Evolutionary conservation across 2,797 vertebrate genomes (phyloP), one percentile per base, ranked within the genome.

Genomic region (Mycteria americana): DNA sequence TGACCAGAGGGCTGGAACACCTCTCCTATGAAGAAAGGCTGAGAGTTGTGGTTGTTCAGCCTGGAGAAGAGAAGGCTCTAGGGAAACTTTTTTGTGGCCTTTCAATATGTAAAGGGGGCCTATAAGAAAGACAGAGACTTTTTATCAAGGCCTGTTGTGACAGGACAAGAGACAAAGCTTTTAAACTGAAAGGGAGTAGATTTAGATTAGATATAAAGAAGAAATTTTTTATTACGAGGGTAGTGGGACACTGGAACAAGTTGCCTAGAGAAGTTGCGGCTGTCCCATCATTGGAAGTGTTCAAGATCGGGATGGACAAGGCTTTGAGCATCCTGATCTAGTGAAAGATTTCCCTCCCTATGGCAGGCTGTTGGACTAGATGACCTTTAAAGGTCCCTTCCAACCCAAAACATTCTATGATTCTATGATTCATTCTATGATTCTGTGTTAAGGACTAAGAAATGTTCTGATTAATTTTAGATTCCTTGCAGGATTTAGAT

Each of bases 221-320:
- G 9, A 69, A 13, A 10, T 54, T 13, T 27, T 53, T 54, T 43
- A 28, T 0, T 1, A 4, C 60, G 10, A 30, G 9, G 2, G 1
- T n/a, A 4, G 1, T 67, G 24, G 16, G 24, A n/a, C 19, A 30
- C 3, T 23, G 43, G 11, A 17, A 53, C 8, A 70, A 2, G 11
- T 39, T 84, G 5, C 9, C 6, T 12, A 33, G 27, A 53, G 30
- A 81, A 13, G 13, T 0, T 75, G 25, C 28, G 48, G 23, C 4
- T 48, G 9, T 3, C 9, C 9, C 7, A 10, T 17, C 25, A 1
- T 0, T 37, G 48, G 6, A 37, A 37, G 2, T 46, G 23, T 46
- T 88, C 28, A 68, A 37, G 35, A 21, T 31, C 13, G 50, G 28
- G 31, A 3, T 72, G 43, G 8, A 57, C 1, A 3, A 13, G 7